These are phyloP conservation scores for Geococcyx californianus DNA, from an alignment of 2,113 vertebrate species.

Conservation along the genomic window DNA sequence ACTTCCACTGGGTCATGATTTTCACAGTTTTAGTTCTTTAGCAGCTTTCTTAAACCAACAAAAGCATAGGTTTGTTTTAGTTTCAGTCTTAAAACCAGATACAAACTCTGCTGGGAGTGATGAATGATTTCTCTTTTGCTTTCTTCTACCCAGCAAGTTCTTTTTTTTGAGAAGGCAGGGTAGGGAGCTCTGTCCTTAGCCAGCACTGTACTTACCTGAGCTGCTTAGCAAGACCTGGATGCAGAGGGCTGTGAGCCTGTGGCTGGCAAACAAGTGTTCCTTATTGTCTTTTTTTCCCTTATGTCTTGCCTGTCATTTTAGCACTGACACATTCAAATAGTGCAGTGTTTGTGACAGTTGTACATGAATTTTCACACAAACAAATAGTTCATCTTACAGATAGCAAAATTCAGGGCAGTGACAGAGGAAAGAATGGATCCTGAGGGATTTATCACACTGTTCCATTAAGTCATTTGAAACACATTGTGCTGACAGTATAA, in stretches of 20 bases:
- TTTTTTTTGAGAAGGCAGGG: background rate
- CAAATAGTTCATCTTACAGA: background rate
- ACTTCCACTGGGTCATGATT: background rate
- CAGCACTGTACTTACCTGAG: fast-evolving
- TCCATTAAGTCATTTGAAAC: background rate
- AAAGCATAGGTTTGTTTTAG: background rate
- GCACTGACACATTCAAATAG: background rate
- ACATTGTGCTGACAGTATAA: background rate
- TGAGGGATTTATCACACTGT: background rate
- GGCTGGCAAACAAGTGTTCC: background rate
- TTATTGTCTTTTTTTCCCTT: background rate
- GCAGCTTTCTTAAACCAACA: background rate
- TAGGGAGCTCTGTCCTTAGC: background rate
- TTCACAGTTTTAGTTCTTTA: background rate
- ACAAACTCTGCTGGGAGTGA: background rate
- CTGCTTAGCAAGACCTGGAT: background rate
- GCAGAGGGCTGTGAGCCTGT: fast-evolving
- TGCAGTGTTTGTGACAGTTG: background rate
- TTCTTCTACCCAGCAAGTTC: background rate
- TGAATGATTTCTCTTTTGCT: background rate
- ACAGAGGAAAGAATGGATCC: background rate
- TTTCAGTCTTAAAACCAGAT: background rate
- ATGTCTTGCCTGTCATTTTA: background rate
- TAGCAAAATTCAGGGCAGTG: background rate
- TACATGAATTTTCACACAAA: background rate